phyloP scores from a whole-genome alignment of 2,888 invertebrate species.

The Hoplodrina ambigua region DNA sequence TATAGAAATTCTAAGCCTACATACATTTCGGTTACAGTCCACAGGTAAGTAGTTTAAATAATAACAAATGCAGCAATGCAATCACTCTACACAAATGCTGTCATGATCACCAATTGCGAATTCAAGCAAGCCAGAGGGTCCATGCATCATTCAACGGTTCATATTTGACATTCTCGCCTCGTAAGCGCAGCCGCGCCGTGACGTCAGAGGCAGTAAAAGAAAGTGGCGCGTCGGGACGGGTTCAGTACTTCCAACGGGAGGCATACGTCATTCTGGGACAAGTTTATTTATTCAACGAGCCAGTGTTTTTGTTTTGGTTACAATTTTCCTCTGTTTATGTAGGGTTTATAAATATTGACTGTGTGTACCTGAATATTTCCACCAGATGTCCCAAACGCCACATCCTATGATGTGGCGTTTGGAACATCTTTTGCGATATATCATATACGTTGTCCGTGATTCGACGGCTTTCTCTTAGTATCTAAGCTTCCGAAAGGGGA shows the following conservation, averaged over 20 bases:
- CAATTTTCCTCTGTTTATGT: conserved; percentile 39
- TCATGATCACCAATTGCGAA: conserved; percentile 16
- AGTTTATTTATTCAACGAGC: conserved; percentile 53
- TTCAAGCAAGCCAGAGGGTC: conserved; percentile 1
- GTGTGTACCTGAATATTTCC: conserved; percentile 21
- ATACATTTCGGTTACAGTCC: too few species aligned
- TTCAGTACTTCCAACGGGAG: conserved; percentile 38
- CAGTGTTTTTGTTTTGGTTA: conserved; percentile 45
- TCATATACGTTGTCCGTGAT: too few species aligned
- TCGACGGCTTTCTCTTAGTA: too few species aligned
- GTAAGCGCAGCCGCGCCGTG: conserved; percentile 10
- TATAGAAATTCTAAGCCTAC: too few species aligned
- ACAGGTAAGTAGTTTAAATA: too few species aligned
- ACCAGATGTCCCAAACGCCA: too few species aligned
- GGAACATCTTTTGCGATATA: not conserved
- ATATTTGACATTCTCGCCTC: conserved; percentile 31
- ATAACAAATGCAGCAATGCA: not conserved
- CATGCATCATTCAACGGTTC: conserved; percentile 26
- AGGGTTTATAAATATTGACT: conserved; percentile 18
- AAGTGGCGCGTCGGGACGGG: conserved; percentile 34
- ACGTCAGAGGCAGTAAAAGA: conserved; percentile 54
- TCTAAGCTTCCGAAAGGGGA: too few species aligned
- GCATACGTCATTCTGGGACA: conserved; percentile 37
- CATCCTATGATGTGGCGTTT: not conserved
- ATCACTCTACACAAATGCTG: not conserved